A percentile compares a stretch with the other conserved stretches of the same genome.
Conservation (phyloP, 2,113 vertebrate species). For the Sturnus vulgaris region DNA sequence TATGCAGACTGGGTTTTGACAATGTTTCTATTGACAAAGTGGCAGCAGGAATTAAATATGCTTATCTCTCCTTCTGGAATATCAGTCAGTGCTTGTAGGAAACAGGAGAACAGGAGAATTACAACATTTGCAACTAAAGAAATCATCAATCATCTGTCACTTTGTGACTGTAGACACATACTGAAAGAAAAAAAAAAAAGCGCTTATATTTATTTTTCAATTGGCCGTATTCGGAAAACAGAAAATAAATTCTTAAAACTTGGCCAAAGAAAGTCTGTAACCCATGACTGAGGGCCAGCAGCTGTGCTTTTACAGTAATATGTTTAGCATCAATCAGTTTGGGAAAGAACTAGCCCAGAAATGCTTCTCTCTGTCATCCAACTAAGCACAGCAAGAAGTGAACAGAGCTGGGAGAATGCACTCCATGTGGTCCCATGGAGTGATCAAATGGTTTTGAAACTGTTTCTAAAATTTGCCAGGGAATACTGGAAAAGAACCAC, state of each 20-base stretch:
- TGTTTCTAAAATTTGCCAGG: neutral
- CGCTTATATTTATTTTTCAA: neutral
- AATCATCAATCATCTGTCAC: neutral
- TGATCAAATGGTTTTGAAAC: neutral
- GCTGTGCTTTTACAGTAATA: neutral
- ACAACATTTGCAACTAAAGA: conserved; percentile 1
- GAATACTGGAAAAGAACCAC: neutral
- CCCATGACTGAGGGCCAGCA: neutral
- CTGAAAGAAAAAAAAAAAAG: neutral
- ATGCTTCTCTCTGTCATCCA: neutral
- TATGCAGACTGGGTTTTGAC: neutral
- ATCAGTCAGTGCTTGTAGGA: neutral
- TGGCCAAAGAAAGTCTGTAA: neutral
- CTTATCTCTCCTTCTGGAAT: neutral
- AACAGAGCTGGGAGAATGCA: neutral
- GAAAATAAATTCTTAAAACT: neutral
- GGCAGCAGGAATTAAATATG: neutral
- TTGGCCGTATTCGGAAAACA: neutral
- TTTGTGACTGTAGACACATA: neutral
- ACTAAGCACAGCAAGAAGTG: neutral
- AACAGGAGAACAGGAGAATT: neutral
- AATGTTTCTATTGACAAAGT: neutral
- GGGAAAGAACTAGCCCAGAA: neutral
- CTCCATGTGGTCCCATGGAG: neutral
- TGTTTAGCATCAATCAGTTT: neutral